Evolutionary conservation across 2,888 invertebrate species (phyloP).

Genomic region (Acutogordius australiensis): DNA sequence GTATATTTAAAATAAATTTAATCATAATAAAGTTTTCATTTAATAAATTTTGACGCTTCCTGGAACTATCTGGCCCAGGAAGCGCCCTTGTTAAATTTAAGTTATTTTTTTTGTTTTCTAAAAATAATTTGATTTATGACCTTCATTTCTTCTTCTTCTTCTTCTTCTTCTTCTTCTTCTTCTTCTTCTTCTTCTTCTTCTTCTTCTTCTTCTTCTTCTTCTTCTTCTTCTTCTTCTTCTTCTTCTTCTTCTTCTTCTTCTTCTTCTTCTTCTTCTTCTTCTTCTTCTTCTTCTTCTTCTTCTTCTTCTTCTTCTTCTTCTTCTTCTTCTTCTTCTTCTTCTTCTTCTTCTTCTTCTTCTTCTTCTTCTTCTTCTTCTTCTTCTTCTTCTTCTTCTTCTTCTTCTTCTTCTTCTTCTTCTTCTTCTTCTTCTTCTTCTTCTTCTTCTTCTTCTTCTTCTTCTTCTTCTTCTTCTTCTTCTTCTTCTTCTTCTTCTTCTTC

Average conservation of each 20-base stretch:
- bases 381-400: slow-evolving; percentile 1
- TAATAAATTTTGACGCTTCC: too few species aligned
- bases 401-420: slow-evolving; percentile 1
- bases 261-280: slow-evolving; percentile 1
- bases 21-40: too few species aligned
- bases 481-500: slow-evolving; percentile 1
- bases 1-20: too few species aligned
- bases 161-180: slow-evolving; percentile 1
- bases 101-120: too few species aligned
- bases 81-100: neutral
- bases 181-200: slow-evolving; percentile 1
- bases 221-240: slow-evolving; percentile 1
- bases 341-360: slow-evolving; percentile 1
- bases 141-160: too few species aligned
- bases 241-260: slow-evolving; percentile 1
- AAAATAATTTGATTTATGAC: too few species aligned
- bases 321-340: slow-evolving; percentile 1
- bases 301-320: slow-evolving; percentile 1
- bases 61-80: too few species aligned
- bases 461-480: slow-evolving; percentile 1
- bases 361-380: slow-evolving; percentile 1
- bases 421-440: slow-evolving; percentile 1
- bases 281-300: slow-evolving; percentile 1
- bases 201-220: slow-evolving; percentile 1
- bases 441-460: slow-evolving; percentile 1